Conservation (phyloP, 2,113 vertebrate genomes). For the Calyptommatus sinebrachiatus region DNA sequence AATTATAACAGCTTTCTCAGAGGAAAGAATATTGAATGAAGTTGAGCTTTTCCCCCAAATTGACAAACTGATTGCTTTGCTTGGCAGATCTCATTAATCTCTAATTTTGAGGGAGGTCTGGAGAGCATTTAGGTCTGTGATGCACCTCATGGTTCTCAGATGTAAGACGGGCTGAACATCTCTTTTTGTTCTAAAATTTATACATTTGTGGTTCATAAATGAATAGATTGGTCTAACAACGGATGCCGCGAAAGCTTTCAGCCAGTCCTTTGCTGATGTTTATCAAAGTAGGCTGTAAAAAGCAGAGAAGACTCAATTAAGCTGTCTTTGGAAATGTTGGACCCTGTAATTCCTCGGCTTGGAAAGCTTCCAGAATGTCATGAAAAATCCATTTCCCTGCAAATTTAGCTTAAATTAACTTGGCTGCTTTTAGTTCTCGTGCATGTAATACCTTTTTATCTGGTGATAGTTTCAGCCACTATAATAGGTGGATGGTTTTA, state of each 20-base stretch:
- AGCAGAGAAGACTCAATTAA: not conserved
- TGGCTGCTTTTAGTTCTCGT: conserved; percentile 5
- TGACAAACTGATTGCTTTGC: not conserved
- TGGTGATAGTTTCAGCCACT: not conserved
- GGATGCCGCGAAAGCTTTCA: conserved; percentile 27
- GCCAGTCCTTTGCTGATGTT: not conserved
- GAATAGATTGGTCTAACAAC: conserved; percentile 24
- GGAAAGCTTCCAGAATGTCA: conserved; percentile 44
- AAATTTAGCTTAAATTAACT: conserved; percentile 47
- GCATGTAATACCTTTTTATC: rapidly evolving
- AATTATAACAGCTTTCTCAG: conserved; percentile 4
- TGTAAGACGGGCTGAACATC: not conserved
- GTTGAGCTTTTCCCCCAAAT: conserved; percentile 4
- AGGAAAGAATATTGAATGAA: conserved; percentile 4
- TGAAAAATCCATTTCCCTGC: conserved; percentile 48
- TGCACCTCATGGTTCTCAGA: not conserved
- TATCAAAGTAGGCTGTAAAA: conserved; percentile 5
- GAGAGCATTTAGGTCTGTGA: not conserved
- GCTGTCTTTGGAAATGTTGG: not conserved
- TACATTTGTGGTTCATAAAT: conserved; percentile 23
- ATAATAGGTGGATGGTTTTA: not conserved
- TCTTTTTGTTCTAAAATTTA: not conserved
- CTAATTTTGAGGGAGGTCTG: not conserved
- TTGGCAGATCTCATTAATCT: not conserved
- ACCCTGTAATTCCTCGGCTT: conserved; percentile 25